phyloP scores from a whole-genome alignment of 2,797 vertebrate species.

The Rhabdomys pumilio region DNA sequence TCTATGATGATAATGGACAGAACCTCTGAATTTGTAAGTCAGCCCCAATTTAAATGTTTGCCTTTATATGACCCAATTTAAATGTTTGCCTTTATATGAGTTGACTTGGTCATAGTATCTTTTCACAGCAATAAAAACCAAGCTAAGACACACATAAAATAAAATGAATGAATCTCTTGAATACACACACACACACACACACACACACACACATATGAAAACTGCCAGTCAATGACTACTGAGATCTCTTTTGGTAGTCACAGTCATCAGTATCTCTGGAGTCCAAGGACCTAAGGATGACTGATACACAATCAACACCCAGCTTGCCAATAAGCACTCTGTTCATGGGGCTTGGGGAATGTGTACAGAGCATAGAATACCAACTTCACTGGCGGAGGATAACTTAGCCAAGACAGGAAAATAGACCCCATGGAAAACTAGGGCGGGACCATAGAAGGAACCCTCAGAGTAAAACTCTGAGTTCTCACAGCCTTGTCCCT shows the following conservation, averaged over 20 bases:
- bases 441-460: neutral
- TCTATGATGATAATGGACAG: neutral
- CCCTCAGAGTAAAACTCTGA: neutral
- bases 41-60: neutral
- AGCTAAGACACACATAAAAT: neutral
- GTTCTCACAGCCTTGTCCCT: neutral
- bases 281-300: neutral
- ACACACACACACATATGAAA: neutral
- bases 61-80: neutral
- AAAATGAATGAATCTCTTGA: neutral
- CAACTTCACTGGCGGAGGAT: neutral
- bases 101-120: neutral
- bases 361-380: neutral
- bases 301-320: neutral
- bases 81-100: too few species aligned
- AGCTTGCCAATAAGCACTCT: neutral
- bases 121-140: neutral
- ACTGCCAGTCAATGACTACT: conserved; percentile 31
- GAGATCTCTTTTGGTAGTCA: conserved; percentile 27
- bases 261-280: neutral
- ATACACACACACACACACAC: neutral
- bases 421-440: neutral
- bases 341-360: conserved; percentile 23
- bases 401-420: neutral
- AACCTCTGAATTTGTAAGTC: neutral